Base-by-base conservation (phyloP, 2,888 invertebrate genomes). In the Pristionchus fissidentatus region DNA sequence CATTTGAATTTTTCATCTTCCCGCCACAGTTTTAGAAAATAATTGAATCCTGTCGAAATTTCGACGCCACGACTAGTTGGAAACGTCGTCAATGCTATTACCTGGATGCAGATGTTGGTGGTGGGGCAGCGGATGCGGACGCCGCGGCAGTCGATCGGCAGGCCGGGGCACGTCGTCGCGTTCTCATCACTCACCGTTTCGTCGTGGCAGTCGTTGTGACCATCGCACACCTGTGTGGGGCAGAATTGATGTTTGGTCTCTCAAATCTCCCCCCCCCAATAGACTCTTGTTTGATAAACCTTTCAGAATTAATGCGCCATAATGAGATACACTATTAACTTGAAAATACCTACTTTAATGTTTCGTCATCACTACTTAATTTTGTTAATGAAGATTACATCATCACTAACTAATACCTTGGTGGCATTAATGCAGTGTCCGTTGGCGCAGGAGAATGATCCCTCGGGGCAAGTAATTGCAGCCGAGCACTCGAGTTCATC, bases 371-470 rank as follows among this genome's bases (percentile, higher is more conserved):
- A 10, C 10, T 49, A 10, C 19, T 49, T 10, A 49, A 49, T 49
- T 13, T 10, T 49, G n/a, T n/a, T n/a, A n/a, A n/a, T n/a, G n/a
- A n/a, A n/a, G n/a, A n/a, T n/a, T n/a, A n/a, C n/a, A n/a, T n/a
- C n/a, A n/a, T n/a, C n/a, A n/a, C n/a, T 8, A 60, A 15, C 19
- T 60, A 22, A 19, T 7, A 89, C 88, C 85, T 90, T 91, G 35
- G 91, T 91, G 83, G 86, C 84, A 84, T 92, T 92, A 87, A 98
- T 97, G 92, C 97, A 98, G 75, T 97, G 95, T 83, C 95, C 95
- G 93, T 97, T 98, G 46, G 95, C 95, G 92, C 99, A 99, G 0
- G 98, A 97, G 91, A 98, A 97, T 92, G 97, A 97, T 2, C 96
- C 96, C n/a, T 95, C 94, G 0, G 96, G 96, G 92, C 98, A 98